Evolutionary conservation across 2,888 invertebrate species (phyloP), one percentile per base, ranked within the genome.

Genomic region (Embidobia sp.): DNA sequence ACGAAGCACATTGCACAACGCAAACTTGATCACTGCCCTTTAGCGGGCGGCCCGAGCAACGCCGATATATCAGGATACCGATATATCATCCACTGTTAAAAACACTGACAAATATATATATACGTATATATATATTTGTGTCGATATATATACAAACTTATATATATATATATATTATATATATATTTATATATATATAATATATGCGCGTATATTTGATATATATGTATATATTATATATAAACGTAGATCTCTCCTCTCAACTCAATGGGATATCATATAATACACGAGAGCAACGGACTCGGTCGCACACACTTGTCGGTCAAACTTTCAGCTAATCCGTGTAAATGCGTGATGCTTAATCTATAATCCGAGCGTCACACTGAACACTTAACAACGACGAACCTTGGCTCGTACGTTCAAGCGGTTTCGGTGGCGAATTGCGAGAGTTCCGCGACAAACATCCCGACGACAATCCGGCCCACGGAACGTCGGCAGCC

Each of bases 401-500:
- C 37, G 37, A 29, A 19, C 18, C 29, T 13, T 37, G 42, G 13
- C 40, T 26, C 27, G 57, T 57, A 37, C 64, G 59, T 27, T 61
- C 53, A 66, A 27, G 46, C 59, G 51, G n/a, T 27, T 29, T 22
- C 49, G 48, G 11, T 66, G 33, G 59, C 67, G 63, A 67, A 49
- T 46, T 26, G 33, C 61, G 29, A 48, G 27, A 48, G 55, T 69
- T 55, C 49, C 67, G 61, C 67, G 75, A 63, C 75, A 33, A 75
- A 69, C 67, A 67, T 67, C 67, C 67, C 73, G 77, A 74, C 73
- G 59, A 66, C 76, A 55, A 72, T 51, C 69, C 77, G 44, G 61
- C 67, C 77, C 37, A 59, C 57, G 69, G 66, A 75, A 80, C 79
- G 78, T 75, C 80, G 77, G 57, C 77, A 73, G 77, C 77, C 64